These are phyloP conservation scores for Trypoxylus dichotomus DNA, from an alignment of 1,140 invertebrate genomes.

Conservation along the genomic window DNA sequence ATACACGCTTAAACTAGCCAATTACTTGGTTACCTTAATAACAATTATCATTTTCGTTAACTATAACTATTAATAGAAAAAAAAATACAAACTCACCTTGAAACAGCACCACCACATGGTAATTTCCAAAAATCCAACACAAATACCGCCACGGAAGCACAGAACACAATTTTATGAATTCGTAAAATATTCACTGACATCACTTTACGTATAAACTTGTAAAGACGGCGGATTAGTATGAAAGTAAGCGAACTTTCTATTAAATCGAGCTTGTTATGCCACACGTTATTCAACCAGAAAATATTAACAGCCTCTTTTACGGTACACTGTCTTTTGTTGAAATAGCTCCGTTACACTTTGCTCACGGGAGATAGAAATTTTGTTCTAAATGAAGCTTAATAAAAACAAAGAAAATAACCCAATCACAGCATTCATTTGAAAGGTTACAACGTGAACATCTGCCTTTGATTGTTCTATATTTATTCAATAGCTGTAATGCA, in stretches of 20 bases:
- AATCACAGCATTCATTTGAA: neutral
- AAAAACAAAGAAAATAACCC: neutral
- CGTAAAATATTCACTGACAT: slow-evolving; percentile 16
- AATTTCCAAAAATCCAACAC: neutral
- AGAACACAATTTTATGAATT: neutral
- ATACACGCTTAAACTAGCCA: neutral
- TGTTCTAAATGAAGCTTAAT: neutral
- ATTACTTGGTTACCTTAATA: neutral
- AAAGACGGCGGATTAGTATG: neutral
- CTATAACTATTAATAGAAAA: neutral
- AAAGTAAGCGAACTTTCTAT: slow-evolving; percentile 25
- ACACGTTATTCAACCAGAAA: slow-evolving; percentile 25
- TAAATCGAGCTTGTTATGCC: slow-evolving; percentile 22
- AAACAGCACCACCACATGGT: slow-evolving; percentile 17
- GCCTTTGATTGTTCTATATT: slow-evolving; percentile 9
- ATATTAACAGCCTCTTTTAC: slow-evolving; percentile 20
- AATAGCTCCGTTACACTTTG: neutral
- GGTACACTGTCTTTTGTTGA: slow-evolving; percentile 6
- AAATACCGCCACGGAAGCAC: neutral
- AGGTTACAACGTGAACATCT: neutral
- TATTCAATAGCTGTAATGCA: neutral
- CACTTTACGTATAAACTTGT: neutral
- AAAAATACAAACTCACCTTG: neutral
- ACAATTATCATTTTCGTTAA: neutral
- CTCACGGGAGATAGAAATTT: slow-evolving; percentile 2